Conservation (phyloP, 92 coral and sea anemone species). For the Umimayanthus kanabou region DNA sequence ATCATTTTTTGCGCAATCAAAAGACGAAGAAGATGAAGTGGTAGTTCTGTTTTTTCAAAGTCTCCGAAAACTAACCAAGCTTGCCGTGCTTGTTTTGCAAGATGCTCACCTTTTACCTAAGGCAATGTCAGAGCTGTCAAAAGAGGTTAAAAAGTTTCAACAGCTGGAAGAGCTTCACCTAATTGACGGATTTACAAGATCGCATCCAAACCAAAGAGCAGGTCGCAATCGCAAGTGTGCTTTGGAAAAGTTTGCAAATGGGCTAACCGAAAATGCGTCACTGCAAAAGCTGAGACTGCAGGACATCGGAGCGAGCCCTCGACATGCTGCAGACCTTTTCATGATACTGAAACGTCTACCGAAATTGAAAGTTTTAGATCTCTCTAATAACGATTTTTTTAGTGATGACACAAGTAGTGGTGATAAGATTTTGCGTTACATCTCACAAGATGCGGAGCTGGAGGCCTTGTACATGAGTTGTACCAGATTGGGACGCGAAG, state of each 20-base stretch:
- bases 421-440: not conserved
- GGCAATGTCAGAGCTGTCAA: not conserved
- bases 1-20: not conserved
- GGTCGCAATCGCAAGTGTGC: not conserved
- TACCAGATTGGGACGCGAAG: not conserved
- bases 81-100: not conserved
- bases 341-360: not conserved
- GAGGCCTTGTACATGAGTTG: not conserved
- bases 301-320: not conserved
- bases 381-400: not conserved
- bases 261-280: not conserved
- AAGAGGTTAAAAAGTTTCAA: not conserved
- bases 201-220: not conserved
- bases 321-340: not conserved
- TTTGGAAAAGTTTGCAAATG: not conserved
- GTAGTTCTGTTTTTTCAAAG: not conserved
- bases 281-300: not conserved
- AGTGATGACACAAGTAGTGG: not conserved
- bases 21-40: not conserved
- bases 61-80: not conserved
- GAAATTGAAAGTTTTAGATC: not conserved
- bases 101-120: not conserved
- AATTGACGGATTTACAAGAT: not conserved
- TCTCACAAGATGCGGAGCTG: not conserved
- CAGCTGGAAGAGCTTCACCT: not conserved